phyloP scores from a whole-genome alignment of 1,140 invertebrate species.

The Pseudomyrmex cubaensis region DNA sequence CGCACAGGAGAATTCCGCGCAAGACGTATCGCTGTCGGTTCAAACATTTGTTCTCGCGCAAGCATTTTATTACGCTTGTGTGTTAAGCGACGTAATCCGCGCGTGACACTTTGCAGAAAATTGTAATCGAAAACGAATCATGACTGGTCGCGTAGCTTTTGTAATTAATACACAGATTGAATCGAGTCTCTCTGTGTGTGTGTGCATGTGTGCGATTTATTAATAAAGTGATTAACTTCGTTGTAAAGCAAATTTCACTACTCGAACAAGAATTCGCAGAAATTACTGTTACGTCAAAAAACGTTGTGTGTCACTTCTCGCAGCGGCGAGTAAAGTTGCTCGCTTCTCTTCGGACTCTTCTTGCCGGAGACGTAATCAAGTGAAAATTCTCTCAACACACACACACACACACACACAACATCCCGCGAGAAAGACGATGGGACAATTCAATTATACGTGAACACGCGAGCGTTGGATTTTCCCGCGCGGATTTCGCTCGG shows the following conservation, averaged over 20 bases:
- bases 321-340: not conserved
- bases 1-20: slow-evolving; percentile 40
- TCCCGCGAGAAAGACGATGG: slow-evolving; percentile 1
- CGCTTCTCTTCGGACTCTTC: not conserved
- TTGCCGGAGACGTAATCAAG: slow-evolving; percentile 30
- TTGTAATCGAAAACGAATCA: slow-evolving; percentile 8
- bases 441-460: slow-evolving; percentile 57
- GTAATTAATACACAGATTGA: no score
- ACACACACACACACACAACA: not conserved
- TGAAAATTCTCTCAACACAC: slow-evolving; percentile 36
- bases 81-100: slow-evolving; percentile 13
- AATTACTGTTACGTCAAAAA: not conserved
- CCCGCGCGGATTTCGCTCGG: slow-evolving; percentile 45
- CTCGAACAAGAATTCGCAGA: not conserved
- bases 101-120: slow-evolving; percentile 10
- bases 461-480: slow-evolving; percentile 44
- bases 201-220: no score
- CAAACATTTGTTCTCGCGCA: slow-evolving; percentile 18
- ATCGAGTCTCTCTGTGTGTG: no score
- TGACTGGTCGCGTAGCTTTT: not conserved
- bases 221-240: no score
- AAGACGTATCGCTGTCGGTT: slow-evolving; percentile 7
- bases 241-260: no score
- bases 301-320: not conserved
- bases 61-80: slow-evolving; percentile 41